A percentile compares a stretch with the other conserved stretches of the same genome.
Conservation (phyloP, 2,797 vertebrate genomes). For the Chelidonichthys spinosus region DNA sequence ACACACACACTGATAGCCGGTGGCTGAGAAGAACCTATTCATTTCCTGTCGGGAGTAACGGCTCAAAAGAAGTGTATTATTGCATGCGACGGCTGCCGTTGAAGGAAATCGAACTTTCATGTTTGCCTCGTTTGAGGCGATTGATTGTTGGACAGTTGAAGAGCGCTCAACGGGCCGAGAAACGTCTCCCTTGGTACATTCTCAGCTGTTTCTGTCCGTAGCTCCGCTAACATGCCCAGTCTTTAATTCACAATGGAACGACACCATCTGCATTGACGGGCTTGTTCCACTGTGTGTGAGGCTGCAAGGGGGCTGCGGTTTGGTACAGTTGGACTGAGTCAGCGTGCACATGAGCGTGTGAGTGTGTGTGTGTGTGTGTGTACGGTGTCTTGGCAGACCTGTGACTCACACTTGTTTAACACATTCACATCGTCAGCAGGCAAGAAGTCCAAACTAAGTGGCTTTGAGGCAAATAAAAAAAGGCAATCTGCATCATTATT, state of each 20-base stretch:
- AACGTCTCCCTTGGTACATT: conserved; percentile 56
- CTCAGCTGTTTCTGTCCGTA: conserved; percentile 73
- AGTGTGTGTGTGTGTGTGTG: conserved; percentile 7
- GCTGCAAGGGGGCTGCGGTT: conserved; percentile 64
- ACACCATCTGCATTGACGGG: conserved; percentile 71
- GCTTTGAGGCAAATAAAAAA: background rate
- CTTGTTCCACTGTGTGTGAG: conserved; percentile 76
- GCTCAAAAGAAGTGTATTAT: conserved; percentile 3
- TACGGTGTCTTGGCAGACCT: conserved; percentile 24
- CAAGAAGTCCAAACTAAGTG: conserved; percentile 16
- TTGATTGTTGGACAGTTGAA: conserved; percentile 43
- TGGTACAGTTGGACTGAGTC: conserved; percentile 65
- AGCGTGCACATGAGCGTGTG: conserved; percentile 25
- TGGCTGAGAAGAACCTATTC: background rate
- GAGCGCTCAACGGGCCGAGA: conserved; percentile 44
- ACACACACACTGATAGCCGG: background rate
- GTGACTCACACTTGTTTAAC: conserved; percentile 45
- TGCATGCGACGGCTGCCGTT: conserved; percentile 11
- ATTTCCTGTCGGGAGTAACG: conserved; percentile 8
- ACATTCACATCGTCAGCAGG: conserved; percentile 7
- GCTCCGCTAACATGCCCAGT: conserved; percentile 49
- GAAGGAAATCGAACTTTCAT: conserved; percentile 14
- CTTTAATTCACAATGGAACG: conserved; percentile 70
- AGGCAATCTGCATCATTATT: conserved; percentile 16
- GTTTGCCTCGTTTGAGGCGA: conserved; percentile 38